Base-by-base conservation (phyloP, 2,113 vertebrate genomes). In the Pelodiscus sinensis region DNA sequence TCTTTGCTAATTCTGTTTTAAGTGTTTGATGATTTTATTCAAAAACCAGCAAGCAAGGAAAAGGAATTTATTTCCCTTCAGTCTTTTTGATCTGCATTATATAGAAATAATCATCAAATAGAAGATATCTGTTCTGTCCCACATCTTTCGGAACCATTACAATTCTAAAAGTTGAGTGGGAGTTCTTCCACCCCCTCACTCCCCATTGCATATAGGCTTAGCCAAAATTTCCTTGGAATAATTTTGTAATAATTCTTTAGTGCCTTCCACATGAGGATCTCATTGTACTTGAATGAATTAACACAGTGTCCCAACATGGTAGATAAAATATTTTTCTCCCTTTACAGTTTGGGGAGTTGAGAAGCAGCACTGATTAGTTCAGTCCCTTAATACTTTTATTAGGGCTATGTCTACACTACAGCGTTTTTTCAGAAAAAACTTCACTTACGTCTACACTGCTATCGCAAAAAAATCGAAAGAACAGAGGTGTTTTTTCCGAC, bases 201-300 rank as follows among this genome's bases (percentile, higher is more conserved):
- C 31, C 14, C 16, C 65, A 18, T 2, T 8, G 8, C 16, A 8
- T 35, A 19, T 18, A 35, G 65, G 4, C 31, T 3, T 65, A 65
- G 15, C 31, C 62, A n/a, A 68, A 68, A 35, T 91, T 78, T 93
- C 92, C 11, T 65, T 58, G 90, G 82, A 92, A 84, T 54, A 94
- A 75, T 82, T 50, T n/a, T 90, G 57, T 19, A 90, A 60, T 92
- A 90, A 86, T 92, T 27, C 51, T 84, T 94, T 3, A 14, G 75
- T 54, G 84, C 55, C 50, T 94, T 75, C 81, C 25, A 89, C 38
- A 25, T 1, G 1, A 90, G 89, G 92, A 94, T 81, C 57, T 94
- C 21, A 35, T 82, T 88, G 75, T 86, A 68, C 57, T 79, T 86
- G 54, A 92, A 79, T 7, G 15, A 84, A 92, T 29, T 82, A 89